Conservation (phyloP, 2,888 invertebrate species). For the Tanytarsus gracilentus region DNA sequence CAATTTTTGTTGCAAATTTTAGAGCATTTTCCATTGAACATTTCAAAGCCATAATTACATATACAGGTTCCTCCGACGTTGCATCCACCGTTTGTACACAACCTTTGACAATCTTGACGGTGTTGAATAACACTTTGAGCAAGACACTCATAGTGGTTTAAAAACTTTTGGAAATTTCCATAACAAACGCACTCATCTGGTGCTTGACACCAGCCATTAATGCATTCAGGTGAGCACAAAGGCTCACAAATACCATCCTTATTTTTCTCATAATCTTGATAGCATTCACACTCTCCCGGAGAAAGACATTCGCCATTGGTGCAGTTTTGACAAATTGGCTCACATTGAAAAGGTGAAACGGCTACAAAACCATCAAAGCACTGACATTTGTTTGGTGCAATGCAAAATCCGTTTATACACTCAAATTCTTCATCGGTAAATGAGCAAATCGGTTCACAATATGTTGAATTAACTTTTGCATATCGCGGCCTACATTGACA, state of each 20-base stretch:
- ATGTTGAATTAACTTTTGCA: constrained; percentile 29
- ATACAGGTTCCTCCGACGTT: constrained; percentile 31
- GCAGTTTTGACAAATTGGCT: constrained; percentile 2
- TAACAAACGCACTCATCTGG: constrained; percentile 33
- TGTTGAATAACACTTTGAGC: constrained; percentile 3
- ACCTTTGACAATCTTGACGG: constrained; percentile 28
- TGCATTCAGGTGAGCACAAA: constrained; percentile 39
- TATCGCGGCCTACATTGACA: constrained; percentile 44
- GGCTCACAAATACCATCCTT: constrained; percentile 36
- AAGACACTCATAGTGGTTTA: constrained; percentile 30
- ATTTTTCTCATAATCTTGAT: constrained; percentile 31
- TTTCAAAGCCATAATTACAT: constrained; percentile 32
- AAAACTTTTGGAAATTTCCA: constrained; percentile 35
- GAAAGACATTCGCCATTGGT: constrained; percentile 31
- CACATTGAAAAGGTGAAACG: constrained; percentile 14
- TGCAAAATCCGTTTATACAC: constrained; percentile 33
- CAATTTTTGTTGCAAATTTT: too few relatives aligned
- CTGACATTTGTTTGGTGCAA: constrained; percentile 32
- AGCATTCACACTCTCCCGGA: constrained; percentile 35
- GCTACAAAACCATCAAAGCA: constrained; percentile 31
- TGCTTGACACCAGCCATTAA: constrained; percentile 38
- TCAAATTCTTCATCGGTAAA: constrained; percentile 16
- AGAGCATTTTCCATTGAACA: constrained; percentile 11
- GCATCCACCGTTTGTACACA: constrained; percentile 34
- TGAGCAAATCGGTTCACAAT: constrained; percentile 31